A percentile compares a stretch with the other conserved stretches of the same genome.
Evolutionary conservation across 2,797 vertebrate genomes (phyloP).

Genomic region (Ctenopoma kingsleyae): DNA sequence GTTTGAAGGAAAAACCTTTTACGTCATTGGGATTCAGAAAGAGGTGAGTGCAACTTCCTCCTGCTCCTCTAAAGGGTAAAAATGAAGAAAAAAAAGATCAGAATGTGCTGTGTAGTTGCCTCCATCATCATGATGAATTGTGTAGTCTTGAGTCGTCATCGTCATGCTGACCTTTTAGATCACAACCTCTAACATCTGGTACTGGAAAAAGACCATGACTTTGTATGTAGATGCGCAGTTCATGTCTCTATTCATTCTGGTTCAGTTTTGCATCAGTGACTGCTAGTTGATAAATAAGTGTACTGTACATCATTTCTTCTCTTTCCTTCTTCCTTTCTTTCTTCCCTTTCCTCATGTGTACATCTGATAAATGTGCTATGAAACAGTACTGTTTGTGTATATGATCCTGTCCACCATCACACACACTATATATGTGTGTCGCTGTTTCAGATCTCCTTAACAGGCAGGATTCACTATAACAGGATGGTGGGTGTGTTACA

Average conservation of each 20-base stretch:
- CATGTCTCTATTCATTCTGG: constrained; percentile 28
- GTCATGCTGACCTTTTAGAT: constrained; percentile 28
- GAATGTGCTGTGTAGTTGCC: constrained; percentile 20
- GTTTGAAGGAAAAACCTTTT: constrained; percentile 98
- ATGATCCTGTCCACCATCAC: constrained; percentile 61
- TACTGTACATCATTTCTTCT: constrained; percentile 26
- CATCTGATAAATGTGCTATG: constrained; percentile 48
- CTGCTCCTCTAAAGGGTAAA: constrained; percentile 17
- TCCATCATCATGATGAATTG: constrained; percentile 26
- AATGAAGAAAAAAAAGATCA: neutral
- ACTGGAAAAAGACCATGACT: constrained; percentile 14
- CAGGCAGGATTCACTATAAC: constrained; percentile 83
- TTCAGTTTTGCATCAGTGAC: constrained; percentile 11
- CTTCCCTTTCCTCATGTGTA: constrained; percentile 23
- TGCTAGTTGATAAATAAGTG: neutral
- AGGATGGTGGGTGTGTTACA: constrained; percentile 82
- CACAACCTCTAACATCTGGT: constrained; percentile 23
- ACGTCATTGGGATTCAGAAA: constrained; percentile 94
- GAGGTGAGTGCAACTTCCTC: constrained; percentile 85
- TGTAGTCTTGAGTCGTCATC: constrained; percentile 21
- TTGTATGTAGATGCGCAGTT: constrained; percentile 20
- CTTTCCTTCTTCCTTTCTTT: constrained; percentile 7
- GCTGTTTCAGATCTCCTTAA: constrained; percentile 84
- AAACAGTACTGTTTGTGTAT: constrained; percentile 53
- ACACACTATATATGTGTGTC: constrained; percentile 70